Base-by-base conservation (phyloP, 2,797 vertebrate species). In the Champsocephalus gunnari region DNA sequence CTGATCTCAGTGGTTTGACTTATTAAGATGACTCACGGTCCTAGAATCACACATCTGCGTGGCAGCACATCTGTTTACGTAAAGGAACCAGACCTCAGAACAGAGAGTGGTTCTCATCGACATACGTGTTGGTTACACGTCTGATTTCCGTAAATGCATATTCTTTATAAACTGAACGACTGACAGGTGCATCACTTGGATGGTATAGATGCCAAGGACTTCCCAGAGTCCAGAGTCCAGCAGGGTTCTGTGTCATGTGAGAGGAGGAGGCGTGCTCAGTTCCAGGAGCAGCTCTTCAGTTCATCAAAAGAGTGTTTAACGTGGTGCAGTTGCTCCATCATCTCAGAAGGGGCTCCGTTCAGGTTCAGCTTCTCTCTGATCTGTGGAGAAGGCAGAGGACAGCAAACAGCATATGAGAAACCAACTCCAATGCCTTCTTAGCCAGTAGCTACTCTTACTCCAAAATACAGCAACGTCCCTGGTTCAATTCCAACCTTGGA, bases 241-340 rank as follows among this genome's bases (percentile, higher is more conserved):
- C n/a, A 11, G 0, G 49, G n/a, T 19, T 21, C 0, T 51, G 17
- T 51, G 10, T 19, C n/a, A 51, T 49, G 16, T 17, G 9, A n/a
- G 1, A 51, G 47, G 9, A 73, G 19, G 21, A 9, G 1, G 16
- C 0, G 13, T 0, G 19, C 24, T 93, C 80, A 95, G 77, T 77
- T 80, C 93, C 94, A 94, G 19, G 87, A 71, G 80, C 91, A 93
- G 75, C 82, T 92, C 68, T 92, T 94, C 19, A 87, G 81, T 71
- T 66, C 80, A 3, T 93, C 92, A 63, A 94, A 95, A 45, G 47
- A 50, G 3, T 85, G 60, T 64, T 90, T 94, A 2, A 95, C 87
- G 0, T 88, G 79, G 17, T 92, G 78, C 5, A 95, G 83, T 58
- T 93, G 87, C 79, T 94, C 92, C 38, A 10, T 86, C 59, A 95